These are phyloP conservation scores for Crocallis elinguaria DNA, from an alignment of 2,888 invertebrate genomes.

Conservation along the genomic window DNA sequence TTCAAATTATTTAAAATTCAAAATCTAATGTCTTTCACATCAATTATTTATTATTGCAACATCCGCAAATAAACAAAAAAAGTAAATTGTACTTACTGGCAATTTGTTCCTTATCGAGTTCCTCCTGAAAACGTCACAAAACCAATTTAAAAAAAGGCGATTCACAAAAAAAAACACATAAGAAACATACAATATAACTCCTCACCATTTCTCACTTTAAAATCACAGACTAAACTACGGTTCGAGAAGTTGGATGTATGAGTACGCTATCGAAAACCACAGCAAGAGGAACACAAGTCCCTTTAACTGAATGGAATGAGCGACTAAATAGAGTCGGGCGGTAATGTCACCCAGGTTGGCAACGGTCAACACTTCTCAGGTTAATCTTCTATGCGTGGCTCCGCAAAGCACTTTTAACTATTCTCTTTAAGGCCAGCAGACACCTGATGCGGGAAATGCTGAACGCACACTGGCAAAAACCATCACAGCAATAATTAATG, in stretches of 20 bases:
- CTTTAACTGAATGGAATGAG: slow-evolving; percentile 76
- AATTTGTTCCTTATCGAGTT: slow-evolving; percentile 91
- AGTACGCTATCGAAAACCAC: slow-evolving; percentile 70
- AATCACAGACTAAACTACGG: slow-evolving; percentile 34
- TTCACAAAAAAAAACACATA: slow-evolving; percentile 31
- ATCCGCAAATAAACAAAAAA: no score
- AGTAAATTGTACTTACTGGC: slow-evolving; percentile 91
- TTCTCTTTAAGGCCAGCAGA: slow-evolving; percentile 67
- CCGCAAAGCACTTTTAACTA: slow-evolving; percentile 69
- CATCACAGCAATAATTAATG: slow-evolving; percentile 50
- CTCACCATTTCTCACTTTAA: slow-evolving; percentile 36
- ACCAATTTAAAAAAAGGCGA: slow-evolving; percentile 41
- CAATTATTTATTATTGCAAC: no score
- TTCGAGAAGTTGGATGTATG: slow-evolving; percentile 60
- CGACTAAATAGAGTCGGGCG: slow-evolving; percentile 70
- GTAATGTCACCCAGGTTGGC: slow-evolving; percentile 77
- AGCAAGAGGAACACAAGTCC: slow-evolving; percentile 74
- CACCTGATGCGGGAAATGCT: slow-evolving; percentile 58
- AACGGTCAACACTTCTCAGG: slow-evolving; percentile 46
- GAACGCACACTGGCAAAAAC: slow-evolving; percentile 52
- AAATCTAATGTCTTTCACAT: no score
- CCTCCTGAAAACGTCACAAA: slow-evolving; percentile 86
- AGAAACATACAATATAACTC: slow-evolving; percentile 14
- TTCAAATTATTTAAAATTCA: no score
- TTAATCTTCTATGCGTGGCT: slow-evolving; percentile 55